A percentile compares a stretch with the other conserved stretches of the same genome.
phyloP scores from a whole-genome alignment of 2,888 invertebrate genomes.

The Leptopilina drosophilae region DNA sequence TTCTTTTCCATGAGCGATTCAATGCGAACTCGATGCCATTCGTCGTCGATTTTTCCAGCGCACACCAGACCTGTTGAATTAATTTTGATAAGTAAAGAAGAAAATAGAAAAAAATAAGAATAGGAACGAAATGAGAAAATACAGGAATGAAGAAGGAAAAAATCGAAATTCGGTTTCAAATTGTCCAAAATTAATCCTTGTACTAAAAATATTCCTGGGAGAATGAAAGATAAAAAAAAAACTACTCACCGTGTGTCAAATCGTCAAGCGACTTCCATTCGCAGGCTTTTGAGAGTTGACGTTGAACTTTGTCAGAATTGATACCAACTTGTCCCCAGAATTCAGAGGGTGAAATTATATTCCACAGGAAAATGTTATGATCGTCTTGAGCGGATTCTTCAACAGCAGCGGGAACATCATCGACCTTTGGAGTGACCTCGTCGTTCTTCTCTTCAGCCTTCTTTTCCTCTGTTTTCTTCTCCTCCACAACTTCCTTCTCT shows the following conservation, averaged over 20 bases:
- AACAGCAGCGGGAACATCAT: no score
- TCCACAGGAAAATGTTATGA: slow-evolving; percentile 61
- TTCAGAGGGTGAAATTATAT: slow-evolving; percentile 65
- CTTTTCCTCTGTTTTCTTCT: not conserved
- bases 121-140: no score
- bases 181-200: no score
- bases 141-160: no score
- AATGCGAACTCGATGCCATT: slow-evolving; percentile 6
- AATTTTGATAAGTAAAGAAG: not conserved
- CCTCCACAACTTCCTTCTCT: not conserved
- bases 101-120: no score
- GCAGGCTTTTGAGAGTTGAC: not conserved
- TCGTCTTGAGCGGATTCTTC: slow-evolving; percentile 62
- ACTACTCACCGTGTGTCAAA: not conserved
- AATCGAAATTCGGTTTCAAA: no score
- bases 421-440: no score
- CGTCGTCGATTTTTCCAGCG: not conserved
- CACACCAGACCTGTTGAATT: not conserved
- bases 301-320: slow-evolving; percentile 59
- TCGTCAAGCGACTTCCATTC: not conserved
- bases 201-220: no score
- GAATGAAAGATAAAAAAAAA: not conserved
- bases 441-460: not conserved
- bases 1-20: not conserved
- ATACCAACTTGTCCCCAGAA: slow-evolving; percentile 75